These are phyloP conservation scores for Philaenus spumarius DNA, from an alignment of 1,140 invertebrate genomes.

Conservation along the genomic window DNA sequence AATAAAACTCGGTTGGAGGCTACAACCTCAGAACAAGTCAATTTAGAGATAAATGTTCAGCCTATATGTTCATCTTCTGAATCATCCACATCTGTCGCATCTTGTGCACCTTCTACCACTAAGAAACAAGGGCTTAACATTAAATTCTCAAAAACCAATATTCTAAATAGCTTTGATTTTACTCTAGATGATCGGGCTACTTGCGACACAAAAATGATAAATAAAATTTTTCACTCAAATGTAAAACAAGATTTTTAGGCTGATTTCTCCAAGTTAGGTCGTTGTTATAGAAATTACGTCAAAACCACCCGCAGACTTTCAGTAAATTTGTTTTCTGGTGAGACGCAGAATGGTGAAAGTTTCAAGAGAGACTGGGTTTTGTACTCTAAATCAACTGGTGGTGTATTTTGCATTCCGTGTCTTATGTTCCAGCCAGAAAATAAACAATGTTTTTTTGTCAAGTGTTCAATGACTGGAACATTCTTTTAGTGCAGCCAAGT, in stretches of 20 bases:
- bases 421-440: not conserved
- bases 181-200: not conserved
- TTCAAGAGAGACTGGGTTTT: not conserved
- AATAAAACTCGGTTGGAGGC: too few relatives aligned
- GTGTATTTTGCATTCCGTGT: not conserved
- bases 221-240: not conserved
- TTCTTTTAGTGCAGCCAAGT: slow-evolving; percentile 6
- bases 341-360: not conserved
- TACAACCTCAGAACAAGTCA: too few relatives aligned
- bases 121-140: too few relatives aligned
- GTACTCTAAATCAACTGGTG: not conserved
- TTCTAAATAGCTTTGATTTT: not conserved
- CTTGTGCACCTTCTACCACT: too few relatives aligned
- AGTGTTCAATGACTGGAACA: slow-evolving; percentile 21
- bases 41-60: too few relatives aligned
- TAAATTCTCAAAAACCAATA: too few relatives aligned
- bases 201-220: not conserved
- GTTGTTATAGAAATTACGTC: not conserved
- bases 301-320: not conserved
- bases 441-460: slow-evolving; percentile 1
- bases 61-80: too few relatives aligned
- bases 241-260: not conserved
- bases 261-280: not conserved
- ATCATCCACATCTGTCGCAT: too few relatives aligned
- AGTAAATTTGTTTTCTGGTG: slow-evolving; percentile 2